phyloP scores from a whole-genome alignment of 64 coral and sea anemone genomes.

The Montipora capricornis region DNA sequence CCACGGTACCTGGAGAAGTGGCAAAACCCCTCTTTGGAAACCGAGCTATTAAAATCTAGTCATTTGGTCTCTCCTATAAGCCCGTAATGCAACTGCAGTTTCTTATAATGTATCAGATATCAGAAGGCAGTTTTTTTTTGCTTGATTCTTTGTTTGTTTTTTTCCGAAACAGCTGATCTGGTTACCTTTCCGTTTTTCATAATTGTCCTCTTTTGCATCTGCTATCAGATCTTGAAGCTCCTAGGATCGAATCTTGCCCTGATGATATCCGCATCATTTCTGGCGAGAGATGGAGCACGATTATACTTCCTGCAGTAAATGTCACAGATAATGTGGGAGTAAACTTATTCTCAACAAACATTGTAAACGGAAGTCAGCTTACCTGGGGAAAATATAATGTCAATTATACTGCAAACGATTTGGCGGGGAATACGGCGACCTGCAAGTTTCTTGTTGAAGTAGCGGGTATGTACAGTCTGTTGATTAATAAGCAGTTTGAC shows the following conservation, averaged over 20 bases:
- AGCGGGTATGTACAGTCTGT: slow-evolving; percentile 14
- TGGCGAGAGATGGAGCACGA: neutral
- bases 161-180: too few species aligned
- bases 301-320: slow-evolving; percentile 13
- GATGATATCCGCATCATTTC: neutral
- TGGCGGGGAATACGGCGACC: slow-evolving; percentile 17
- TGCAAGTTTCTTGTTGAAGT: slow-evolving; percentile 36
- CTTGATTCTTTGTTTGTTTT: too few species aligned
- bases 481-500: too few species aligned
- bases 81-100: too few species aligned
- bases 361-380: neutral
- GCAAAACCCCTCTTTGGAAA: too few species aligned
- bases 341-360: neutral
- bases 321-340: slow-evolving; percentile 59
- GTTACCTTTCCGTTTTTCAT: too few species aligned
- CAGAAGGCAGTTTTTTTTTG: too few species aligned
- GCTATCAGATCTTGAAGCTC: slow-evolving; percentile 18
- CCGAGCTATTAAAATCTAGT: too few species aligned
- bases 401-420: slow-evolving; percentile 59
- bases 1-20: too few species aligned
- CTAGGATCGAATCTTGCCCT: neutral
- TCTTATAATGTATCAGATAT: too few species aligned
- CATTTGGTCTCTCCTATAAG: too few species aligned
- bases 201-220: too few species aligned
- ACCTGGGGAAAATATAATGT: slow-evolving; percentile 41